Percentiles rank a stretch among this genome's conserved stretches.
These are phyloP conservation scores for Zaprionus vittiger DNA, from an alignment of 1,140 invertebrate species.

Conservation along the genomic window DNA sequence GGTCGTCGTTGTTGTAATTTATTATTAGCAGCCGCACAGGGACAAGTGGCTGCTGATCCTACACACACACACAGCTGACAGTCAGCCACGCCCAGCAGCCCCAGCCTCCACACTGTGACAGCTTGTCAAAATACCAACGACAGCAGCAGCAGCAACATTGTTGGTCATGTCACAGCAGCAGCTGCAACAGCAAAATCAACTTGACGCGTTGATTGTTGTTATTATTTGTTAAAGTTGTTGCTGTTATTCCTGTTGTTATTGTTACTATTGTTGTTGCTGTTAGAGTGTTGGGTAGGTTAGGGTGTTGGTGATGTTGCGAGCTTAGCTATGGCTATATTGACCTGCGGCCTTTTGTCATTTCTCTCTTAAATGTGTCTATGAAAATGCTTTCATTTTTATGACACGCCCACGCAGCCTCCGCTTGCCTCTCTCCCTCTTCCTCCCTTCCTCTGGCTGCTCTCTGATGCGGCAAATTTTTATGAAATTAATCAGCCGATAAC, in stretches of 20 bases:
- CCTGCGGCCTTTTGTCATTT: slow-evolving; percentile 33
- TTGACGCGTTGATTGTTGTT: slow-evolving; percentile 52
- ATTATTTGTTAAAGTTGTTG: slow-evolving; percentile 1
- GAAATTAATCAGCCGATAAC: slow-evolving; percentile 61
- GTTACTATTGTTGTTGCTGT: slow-evolving; percentile 9
- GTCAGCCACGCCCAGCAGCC: slow-evolving; percentile 29
- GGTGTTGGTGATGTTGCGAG: background rate
- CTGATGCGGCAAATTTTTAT: slow-evolving; percentile 36
- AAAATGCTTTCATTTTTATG: slow-evolving; percentile 67
- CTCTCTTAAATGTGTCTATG: slow-evolving; percentile 28
- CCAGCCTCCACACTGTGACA: slow-evolving; percentile 53
- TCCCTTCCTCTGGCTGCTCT: slow-evolving; percentile 20
- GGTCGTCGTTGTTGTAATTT: slow-evolving; percentile 59
- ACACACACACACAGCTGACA: slow-evolving; percentile 1
- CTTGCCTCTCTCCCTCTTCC: background rate
- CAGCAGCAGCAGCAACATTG: slow-evolving; percentile 23
- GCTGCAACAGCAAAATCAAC: slow-evolving; percentile 69
- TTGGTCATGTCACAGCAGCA: slow-evolving; percentile 55
- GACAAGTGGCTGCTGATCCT: slow-evolving; percentile 50
- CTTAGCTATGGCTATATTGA: slow-evolving; percentile 29
- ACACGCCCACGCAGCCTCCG: slow-evolving; percentile 33
- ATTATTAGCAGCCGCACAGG: slow-evolving; percentile 67
- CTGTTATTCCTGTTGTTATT: slow-evolving; percentile 21
- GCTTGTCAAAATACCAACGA: slow-evolving; percentile 60
- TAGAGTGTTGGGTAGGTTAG: slow-evolving; percentile 16